Evolutionary conservation across 1,140 invertebrate genomes (phyloP), one percentile per base, ranked within the genome.

Genomic region (Pachypsylla venusta): DNA sequence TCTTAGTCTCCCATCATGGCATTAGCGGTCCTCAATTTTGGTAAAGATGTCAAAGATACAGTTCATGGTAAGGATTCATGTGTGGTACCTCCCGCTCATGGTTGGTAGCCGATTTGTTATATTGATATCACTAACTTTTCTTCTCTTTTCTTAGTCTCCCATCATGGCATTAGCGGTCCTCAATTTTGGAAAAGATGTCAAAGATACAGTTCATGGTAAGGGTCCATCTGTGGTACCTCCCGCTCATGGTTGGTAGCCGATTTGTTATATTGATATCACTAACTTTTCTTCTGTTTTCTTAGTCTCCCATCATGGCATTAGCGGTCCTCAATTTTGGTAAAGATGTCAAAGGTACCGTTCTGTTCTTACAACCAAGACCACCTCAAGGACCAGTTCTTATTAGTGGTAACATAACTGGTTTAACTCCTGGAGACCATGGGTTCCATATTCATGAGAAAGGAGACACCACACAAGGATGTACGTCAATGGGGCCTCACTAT

Each of bases 401-500:
- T 14, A 71, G 70, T 1, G 79, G 81, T 12, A 75, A 78, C 63
- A 71, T 83, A 12, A 72, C 67, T 1, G 80, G 80, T 10, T 62
- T 85, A 26, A 68, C 73, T 0, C 70, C 74, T 2, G 80, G 80
- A 4, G 63, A 74, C 61, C 86, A 89, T 70, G 87, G 85, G 0
- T 81, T 89, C 62, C 87, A 89, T 67, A 76, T 89, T 20, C 85
- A 89, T 68, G 71, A 80, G 59, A 81, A 75, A 64, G 86, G 85
- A 0, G 81, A 87, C 65, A 66, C 78, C n/a, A 76, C 75, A 26
- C 76, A 83, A 61, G 81, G 78, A 63, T 77, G 75, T 61, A 71
- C 71, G 26, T 71, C 74, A 0, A 71, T 74, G 0, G 75, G 74
- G 26, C 66, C 69, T 20, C 77, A 78, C 62, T 76, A 69, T 57